A percentile compares a stretch with the other conserved stretches of the same genome.
Conservation (phyloP, 1,140 invertebrate genomes). For the Pectinophora gossypiella region DNA sequence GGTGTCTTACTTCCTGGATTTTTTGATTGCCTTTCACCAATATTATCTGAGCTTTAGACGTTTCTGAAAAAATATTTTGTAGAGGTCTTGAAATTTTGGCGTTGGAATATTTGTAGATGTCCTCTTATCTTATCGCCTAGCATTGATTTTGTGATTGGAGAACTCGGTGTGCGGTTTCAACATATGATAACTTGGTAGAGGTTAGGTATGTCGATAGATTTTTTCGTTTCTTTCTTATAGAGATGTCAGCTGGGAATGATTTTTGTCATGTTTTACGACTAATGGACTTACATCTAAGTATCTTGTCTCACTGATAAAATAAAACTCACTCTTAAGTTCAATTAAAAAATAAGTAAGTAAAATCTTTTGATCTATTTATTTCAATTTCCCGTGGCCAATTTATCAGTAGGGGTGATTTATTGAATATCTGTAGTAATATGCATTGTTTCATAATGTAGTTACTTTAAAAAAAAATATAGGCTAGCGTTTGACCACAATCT, state of each 20-base stretch:
- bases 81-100: conserved; percentile 25
- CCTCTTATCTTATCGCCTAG: conserved; percentile 57
- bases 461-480: too few relatives aligned
- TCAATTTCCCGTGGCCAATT: too few relatives aligned
- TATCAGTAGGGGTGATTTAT: too few relatives aligned
- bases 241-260: too few relatives aligned
- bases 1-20: background rate
- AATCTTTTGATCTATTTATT: too few relatives aligned
- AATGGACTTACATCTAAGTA: too few relatives aligned
- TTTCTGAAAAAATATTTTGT: background rate
- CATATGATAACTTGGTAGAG: conserved; percentile 18
- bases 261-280: background rate
- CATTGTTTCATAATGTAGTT: too few relatives aligned
- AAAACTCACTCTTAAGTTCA: too few relatives aligned
- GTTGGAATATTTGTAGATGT: conserved; percentile 21
- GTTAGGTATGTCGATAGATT: background rate
- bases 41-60: background rate
- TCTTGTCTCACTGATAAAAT: too few relatives aligned
- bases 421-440: too few relatives aligned
- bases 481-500: too few relatives aligned
- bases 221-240: background rate
- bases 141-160: conserved; percentile 61
- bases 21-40: background rate
- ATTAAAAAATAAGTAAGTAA: too few relatives aligned
- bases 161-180: conserved; percentile 61